Base-by-base conservation (phyloP, 1,140 invertebrate genomes). In the Drepana arcuata region DNA sequence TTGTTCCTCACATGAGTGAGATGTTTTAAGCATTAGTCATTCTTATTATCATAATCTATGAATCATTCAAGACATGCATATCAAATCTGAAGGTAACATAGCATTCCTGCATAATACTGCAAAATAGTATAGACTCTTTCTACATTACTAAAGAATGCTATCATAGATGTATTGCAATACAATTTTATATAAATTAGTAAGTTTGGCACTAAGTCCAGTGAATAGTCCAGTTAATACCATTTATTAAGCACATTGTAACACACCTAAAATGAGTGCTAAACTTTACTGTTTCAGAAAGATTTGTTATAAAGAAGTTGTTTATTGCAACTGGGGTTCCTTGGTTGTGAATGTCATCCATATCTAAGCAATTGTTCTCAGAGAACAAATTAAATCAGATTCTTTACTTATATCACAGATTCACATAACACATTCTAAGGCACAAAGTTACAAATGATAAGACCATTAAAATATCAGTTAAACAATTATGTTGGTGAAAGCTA, bases 381-480 rank as follows among this genome's bases (percentile, higher is more conserved):
- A 29, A 31, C 18, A 9, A 28, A 28, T 32, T 21, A 34, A 48
- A 38, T 30, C 10, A 37, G 26, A 37, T 37, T 13, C 25, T 39
- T 34, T 28, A n/a, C 34, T 25, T 41, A 15, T 58, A 62, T 62
- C 57, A 61, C 54, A 62, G 58, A 49, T 43, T 48, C 33, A 46
- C 37, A 24, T 42, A 48, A 51, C 51, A 43, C 35, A 29, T n/a
- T n/a, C n/a, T 61, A 62, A 62, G 58, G 58, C 58, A 62, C 58
- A 45, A 52, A 33, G 21, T 46, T 48, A n/a, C 14, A 49, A 37
- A 41, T 32, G 37, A 48, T 32, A 34, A 18, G 27, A 33, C 33
- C 36, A 14, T 24, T 24, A 16, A 16, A 32, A 15, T 12, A 9
- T 25, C 16, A 28, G 12, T 33, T 23, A 34, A 29, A 45, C 14